Evolutionary conservation across 2,797 vertebrate genomes (phyloP), one percentile per base, ranked within the genome.

Genomic region (Enteromius fasciolatus): DNA sequence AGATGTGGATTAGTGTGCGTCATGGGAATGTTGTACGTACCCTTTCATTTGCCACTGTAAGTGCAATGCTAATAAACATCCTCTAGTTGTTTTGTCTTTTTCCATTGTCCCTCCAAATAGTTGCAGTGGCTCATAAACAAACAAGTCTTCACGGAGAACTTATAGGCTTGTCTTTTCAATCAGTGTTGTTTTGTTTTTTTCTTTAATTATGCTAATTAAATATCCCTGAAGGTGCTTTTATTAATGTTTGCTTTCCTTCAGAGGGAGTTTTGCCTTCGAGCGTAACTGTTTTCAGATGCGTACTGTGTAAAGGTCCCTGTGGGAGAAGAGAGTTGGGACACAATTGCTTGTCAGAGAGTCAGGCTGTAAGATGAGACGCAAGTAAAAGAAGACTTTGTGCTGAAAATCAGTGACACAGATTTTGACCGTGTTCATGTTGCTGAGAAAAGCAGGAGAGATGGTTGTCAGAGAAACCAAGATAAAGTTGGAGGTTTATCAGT

Each of bases 361-460:
- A 10, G 6, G 39, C 41, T 64, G 68, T 82, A 70, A 82, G 48
- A 84, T 46, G 64, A 82, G 76, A 52, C n/a, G 3, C 46, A 28
- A 36, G 48, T 12, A 9, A 73, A 77, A 75, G 48, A 74, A 31
- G 61, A 76, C 46, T 82, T 50, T 74, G 57, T 52, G 79, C 74
- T 67, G n/a, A 73, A 81, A 82, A 68, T 74, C 36, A 20, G 72
- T 76, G 46, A 82, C 72, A 76, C 48, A 82, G 72, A 82, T 76
- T 82, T 67, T 75, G 46, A 75, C 59, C 6, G 17, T 67, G 31
- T 17, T 75, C 61, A 15, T 52, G 70, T 75, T 67, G 70, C 48
- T 76, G 67, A 75, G 70, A 66, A 33, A 48, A 67, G 17, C 70
- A 28, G 72, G 33, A 82, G 33, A 76, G 72, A 76, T 57, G 46